Percentiles rank a stretch among this genome's conserved stretches.
These are phyloP conservation scores for Orchesella cincta DNA, from an alignment of 1,140 invertebrate genomes.

Conservation along the genomic window DNA sequence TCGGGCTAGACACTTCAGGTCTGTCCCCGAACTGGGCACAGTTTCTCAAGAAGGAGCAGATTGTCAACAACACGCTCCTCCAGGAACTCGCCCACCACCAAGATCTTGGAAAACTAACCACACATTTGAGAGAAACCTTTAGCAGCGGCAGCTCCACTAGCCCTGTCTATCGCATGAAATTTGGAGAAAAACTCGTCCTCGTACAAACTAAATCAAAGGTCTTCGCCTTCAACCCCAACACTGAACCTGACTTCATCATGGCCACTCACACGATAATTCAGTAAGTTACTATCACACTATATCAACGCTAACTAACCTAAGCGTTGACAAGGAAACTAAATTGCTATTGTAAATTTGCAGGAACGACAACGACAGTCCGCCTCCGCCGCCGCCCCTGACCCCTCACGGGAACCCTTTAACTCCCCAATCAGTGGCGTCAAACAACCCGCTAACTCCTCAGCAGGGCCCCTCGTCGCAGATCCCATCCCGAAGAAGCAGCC, in stretches of 20 bases:
- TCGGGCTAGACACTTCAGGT: slow-evolving; percentile 73
- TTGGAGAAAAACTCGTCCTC: slow-evolving; percentile 76
- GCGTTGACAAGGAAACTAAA: not conserved
- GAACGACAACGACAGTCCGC: not conserved
- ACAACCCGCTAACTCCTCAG: not conserved
- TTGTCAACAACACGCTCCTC: slow-evolving; percentile 58
- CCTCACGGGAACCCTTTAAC: not conserved
- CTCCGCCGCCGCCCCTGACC: not conserved
- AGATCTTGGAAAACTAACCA: slow-evolving; percentile 70
- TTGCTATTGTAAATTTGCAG: slow-evolving; percentile 13
- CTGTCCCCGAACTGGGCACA: slow-evolving; percentile 66
- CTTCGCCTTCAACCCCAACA: slow-evolving; percentile 70
- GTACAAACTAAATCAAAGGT: slow-evolving; percentile 85
- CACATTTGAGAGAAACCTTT: slow-evolving; percentile 75
- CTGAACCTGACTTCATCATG: slow-evolving; percentile 83
- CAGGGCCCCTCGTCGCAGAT: not conserved
- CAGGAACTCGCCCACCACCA: slow-evolving; percentile 74
- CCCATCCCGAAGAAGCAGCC: not conserved
- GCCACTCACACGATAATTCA: slow-evolving; percentile 81
- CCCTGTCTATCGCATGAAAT: slow-evolving; percentile 73
- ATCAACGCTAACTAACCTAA: too few species aligned
- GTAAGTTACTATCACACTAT: slow-evolving; percentile 49
- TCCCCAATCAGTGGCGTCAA: not conserved
- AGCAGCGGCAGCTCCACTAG: slow-evolving; percentile 69
- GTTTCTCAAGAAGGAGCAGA: slow-evolving; percentile 68